Evolutionary conservation across 2,113 vertebrate species (phyloP), one percentile per base, ranked within the genome.

Genomic region (Butastur rufipennis): DNA sequence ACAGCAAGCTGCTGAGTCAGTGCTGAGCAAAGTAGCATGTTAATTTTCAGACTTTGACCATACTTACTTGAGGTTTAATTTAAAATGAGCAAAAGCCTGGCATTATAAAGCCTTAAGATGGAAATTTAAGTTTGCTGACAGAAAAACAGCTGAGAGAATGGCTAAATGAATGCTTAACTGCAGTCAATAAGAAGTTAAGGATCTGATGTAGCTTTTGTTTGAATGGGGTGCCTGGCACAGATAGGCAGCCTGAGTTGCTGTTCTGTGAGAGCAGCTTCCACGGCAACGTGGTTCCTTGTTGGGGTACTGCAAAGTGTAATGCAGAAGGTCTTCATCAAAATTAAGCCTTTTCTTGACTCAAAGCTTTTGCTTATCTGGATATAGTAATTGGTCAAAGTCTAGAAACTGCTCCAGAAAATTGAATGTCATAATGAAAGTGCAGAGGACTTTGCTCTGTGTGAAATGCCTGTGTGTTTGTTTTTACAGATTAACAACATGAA

Each of bases 401-500:
- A 32, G 55, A 58, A 80, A 27, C 27, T 25, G 0, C 79, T 90
- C 23, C 16, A 11, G 66, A 61, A 66, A 81, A 52, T 4, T 1
- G n/a, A 55, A 36, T 2, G 47, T 83, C 71, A n/a, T 53, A 29
- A 32, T 2, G 53, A 42, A 72, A 85, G 79, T 2, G 31, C 86
- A 19, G 18, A 34, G 68, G 82, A 95, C 89, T 96, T 92, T 97
- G 77, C 61, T 67, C 82, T 56, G 67, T 88, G 59, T 95, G 93
- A 96, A 95, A 93, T 42, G 61, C 70, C 92, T 61, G 17, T 96
- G 92, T 97, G 32, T 96, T 97, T 98, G 53, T 93, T 89, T 86
- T 98, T 95, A 86, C 98, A 99, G 99, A 99, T 99, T 95, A 99
- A 98, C 98, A 99, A 99, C 98, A 99, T 99, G 99, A 99, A 99